Conservation (phyloP, 1,140 invertebrate species). For the Cataglyphis hispanica region DNA sequence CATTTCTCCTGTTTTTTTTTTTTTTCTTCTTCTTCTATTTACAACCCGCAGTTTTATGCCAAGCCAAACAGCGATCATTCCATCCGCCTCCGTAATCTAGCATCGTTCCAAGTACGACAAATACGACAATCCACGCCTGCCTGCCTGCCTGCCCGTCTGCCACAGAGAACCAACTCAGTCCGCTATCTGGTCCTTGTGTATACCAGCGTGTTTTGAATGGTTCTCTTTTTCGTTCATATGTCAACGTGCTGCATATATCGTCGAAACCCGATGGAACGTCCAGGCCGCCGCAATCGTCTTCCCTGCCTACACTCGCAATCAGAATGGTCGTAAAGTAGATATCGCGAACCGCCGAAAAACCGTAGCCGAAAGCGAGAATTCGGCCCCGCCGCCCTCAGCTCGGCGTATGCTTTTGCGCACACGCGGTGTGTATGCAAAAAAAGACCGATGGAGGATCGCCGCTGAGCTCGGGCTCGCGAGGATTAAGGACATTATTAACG, state of each 20-base stretch:
- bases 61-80: conserved; percentile 46
- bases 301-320: conserved; percentile 66
- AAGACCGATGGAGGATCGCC: conserved; percentile 70
- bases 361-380: conserved; percentile 73
- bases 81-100: conserved; percentile 61
- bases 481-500: conserved; percentile 84
- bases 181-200: conserved; percentile 59
- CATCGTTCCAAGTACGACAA: conserved; percentile 62
- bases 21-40: conserved; percentile 53
- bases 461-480: conserved; percentile 70
- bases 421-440: conserved; percentile 75
- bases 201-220: conserved; percentile 66
- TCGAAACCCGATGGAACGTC: conserved; percentile 65
- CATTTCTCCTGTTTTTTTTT: conserved; percentile 44
- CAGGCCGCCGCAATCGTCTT: conserved; percentile 62
- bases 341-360: conserved; percentile 73
- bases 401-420: conserved; percentile 63
- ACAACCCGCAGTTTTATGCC: conserved; percentile 54
- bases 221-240: conserved; percentile 67
- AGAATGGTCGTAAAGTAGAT: conserved; percentile 75
- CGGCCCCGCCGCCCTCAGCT: conserved; percentile 45
- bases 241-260: conserved; percentile 64
- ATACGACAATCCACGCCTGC: conserved; percentile 66
- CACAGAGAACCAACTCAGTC: conserved; percentile 60
- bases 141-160: conserved; percentile 40